Evolutionary conservation across 2,888 invertebrate genomes (phyloP), one percentile per base, ranked within the genome.

Genomic region (Ectemnius lituratus): DNA sequence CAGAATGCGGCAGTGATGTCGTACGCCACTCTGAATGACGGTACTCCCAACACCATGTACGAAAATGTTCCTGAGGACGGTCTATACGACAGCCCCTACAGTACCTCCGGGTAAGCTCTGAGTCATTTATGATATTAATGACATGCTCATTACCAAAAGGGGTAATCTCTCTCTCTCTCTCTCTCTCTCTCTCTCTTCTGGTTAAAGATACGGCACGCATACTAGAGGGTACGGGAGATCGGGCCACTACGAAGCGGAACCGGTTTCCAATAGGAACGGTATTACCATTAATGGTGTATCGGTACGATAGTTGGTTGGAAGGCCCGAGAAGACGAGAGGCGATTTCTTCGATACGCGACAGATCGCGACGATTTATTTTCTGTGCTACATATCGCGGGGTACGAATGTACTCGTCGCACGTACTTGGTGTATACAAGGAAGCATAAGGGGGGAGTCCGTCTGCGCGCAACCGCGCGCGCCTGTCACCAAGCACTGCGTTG

Each of bases 201-300:
- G 5, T 72, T 69, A n/a, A 62, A 90, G 90, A 68, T 90, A 90
- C 70, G 87, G 86, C 13, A 88, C 83, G n/a, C 86, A 87, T 60
- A 81, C 84, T 16, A 85, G 88, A 69, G 83, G 83, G 59, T 89
- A 90, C 80, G 86, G 89, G 68, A 88, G 90, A 77, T 85, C 90
- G 8, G 88, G 90, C 67, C 90, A 91, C 60, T 94, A 94, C 88
- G 94, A 94, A 73, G 95, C 95, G 0, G 95, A 95, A 82, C 95
- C 95, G 11, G 90, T 93, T 0, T 91, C 93, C 49, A 91, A 91
- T 76, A 92, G 92, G 75, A 94, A 94, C 62, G 94, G 94, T 23
- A 95, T 97, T 85, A 97, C 97, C 59, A 97, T 97, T 85, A 97
- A 97, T 88, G 97, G 97, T 8, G 97, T 97, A 61, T 95, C 97